phyloP scores from a whole-genome alignment of 2,113 vertebrate species.

The Hippocampus abdominalis region DNA sequence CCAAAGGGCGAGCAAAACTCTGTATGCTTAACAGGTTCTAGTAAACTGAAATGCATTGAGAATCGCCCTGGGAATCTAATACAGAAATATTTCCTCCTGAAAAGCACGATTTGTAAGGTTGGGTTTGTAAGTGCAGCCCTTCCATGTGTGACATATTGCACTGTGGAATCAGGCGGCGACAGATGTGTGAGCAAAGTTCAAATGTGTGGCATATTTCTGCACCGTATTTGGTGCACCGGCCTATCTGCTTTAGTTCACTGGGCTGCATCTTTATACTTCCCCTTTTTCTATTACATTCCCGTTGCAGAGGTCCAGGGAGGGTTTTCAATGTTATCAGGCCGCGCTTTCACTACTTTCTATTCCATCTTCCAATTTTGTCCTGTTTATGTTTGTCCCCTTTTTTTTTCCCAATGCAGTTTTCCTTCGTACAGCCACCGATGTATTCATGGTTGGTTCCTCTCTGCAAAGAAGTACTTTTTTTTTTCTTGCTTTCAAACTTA shows the following conservation, averaged over 20 bases:
- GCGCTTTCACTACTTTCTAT: slow-evolving; percentile 22
- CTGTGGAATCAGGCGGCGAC: slow-evolving; percentile 23
- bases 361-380: slow-evolving; percentile 17
- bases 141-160: slow-evolving; percentile 45
- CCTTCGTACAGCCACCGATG: background rate
- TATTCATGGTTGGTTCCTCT: background rate
- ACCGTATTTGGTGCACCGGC: slow-evolving; percentile 15
- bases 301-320: slow-evolving; percentile 16
- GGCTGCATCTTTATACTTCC: slow-evolving; percentile 44
- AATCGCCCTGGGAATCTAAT: slow-evolving; percentile 19
- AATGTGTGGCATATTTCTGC: slow-evolving; percentile 36
- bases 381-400: slow-evolving; percentile 17
- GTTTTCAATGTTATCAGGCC: slow-evolving; percentile 29
- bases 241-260: slow-evolving; percentile 48
- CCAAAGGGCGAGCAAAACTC: background rate
- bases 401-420: background rate
- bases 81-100: background rate
- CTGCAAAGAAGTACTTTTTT: no score
- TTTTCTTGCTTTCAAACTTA: background rate
- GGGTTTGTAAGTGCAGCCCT: slow-evolving; percentile 18
- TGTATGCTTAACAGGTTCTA: slow-evolving; percentile 10
- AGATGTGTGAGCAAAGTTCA: slow-evolving; percentile 26
- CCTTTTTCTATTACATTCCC: slow-evolving; percentile 46
- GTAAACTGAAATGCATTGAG: slow-evolving; percentile 19
- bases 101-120: background rate